phyloP scores from a whole-genome alignment of 2,797 vertebrate genomes.

The Ibycter americanus region DNA sequence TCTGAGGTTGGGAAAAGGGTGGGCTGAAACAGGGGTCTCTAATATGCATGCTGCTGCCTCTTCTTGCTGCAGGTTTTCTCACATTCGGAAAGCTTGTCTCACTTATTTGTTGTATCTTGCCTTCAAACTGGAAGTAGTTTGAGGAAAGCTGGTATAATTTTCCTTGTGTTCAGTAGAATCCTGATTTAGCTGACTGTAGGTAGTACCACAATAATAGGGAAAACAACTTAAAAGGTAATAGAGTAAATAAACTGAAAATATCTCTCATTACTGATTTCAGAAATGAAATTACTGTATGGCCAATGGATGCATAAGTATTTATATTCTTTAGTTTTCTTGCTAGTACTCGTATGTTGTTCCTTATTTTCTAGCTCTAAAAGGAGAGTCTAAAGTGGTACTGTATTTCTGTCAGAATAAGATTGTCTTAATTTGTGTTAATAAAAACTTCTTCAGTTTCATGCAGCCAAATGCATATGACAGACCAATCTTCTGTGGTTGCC shows the following conservation, averaged over 20 bases:
- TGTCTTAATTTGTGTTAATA: not conserved
- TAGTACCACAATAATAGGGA: not conserved
- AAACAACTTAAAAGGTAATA: not conserved
- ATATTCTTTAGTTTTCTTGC: not conserved
- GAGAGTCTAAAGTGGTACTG: fast-evolving
- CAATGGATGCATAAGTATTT: not conserved
- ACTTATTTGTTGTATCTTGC: not conserved
- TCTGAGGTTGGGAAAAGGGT: not conserved
- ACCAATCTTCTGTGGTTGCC: not conserved
- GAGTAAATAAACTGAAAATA: not conserved
- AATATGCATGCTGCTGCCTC: not conserved
- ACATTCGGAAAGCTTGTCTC: not conserved
- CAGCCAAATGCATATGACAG: not conserved
- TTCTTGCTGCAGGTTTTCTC: not conserved
- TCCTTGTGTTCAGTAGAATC: not conserved
- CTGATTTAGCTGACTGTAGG: not conserved
- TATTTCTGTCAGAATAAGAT: not conserved
- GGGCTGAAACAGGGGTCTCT: not conserved
- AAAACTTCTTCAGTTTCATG: not conserved
- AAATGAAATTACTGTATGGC: not conserved
- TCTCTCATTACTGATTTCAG: not conserved
- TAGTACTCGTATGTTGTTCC: not conserved
- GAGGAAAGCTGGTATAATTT: not conserved
- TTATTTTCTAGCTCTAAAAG: not conserved
- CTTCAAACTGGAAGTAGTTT: not conserved